phyloP scores from a whole-genome alignment of 2,888 invertebrate genomes.

The Arge pagana region DNA sequence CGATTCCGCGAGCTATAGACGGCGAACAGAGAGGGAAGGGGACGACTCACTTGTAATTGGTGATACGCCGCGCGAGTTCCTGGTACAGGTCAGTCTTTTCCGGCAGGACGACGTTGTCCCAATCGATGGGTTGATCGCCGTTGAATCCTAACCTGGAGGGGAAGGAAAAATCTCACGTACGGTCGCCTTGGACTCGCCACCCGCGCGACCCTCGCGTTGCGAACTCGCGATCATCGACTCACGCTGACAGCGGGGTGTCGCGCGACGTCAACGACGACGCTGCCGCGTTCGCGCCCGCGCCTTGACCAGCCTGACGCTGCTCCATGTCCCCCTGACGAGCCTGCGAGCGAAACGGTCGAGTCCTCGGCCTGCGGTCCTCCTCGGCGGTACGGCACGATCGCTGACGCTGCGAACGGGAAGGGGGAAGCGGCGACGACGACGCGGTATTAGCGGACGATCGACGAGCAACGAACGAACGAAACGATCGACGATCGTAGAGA shows the following conservation, averaged over 20 bases:
- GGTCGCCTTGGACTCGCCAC: too few species aligned
- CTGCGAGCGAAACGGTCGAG: constrained; percentile 40
- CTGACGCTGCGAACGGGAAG: constrained; percentile 32
- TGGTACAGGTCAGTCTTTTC: constrained; percentile 71
- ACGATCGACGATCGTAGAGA: too few species aligned
- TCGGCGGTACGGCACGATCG: constrained; percentile 32
- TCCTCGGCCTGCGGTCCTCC: constrained; percentile 38
- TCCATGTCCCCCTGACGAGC: constrained; percentile 38
- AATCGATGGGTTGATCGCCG: constrained; percentile 64
- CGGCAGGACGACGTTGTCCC: constrained; percentile 67
- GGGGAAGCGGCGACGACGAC: neutral
- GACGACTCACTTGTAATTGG: constrained; percentile 66
- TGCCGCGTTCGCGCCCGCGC: too few species aligned
- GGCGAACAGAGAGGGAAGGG: neutral
- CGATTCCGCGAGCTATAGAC: too few species aligned
- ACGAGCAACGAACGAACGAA: neutral
- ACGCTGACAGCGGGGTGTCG: constrained; percentile 52
- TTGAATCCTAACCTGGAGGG: constrained; percentile 63
- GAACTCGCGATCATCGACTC: constrained; percentile 29
- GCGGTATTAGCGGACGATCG: neutral
- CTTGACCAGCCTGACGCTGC: constrained; percentile 33
- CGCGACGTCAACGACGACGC: constrained; percentile 29
- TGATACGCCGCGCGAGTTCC: constrained; percentile 68
- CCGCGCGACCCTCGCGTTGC: neutral
- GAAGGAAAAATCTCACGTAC: neutral